Percentiles rank a stretch among this genome's conserved stretches.
phyloP scores from a whole-genome alignment of 2,888 invertebrate species.

The Tolmerus cingulatus region DNA sequence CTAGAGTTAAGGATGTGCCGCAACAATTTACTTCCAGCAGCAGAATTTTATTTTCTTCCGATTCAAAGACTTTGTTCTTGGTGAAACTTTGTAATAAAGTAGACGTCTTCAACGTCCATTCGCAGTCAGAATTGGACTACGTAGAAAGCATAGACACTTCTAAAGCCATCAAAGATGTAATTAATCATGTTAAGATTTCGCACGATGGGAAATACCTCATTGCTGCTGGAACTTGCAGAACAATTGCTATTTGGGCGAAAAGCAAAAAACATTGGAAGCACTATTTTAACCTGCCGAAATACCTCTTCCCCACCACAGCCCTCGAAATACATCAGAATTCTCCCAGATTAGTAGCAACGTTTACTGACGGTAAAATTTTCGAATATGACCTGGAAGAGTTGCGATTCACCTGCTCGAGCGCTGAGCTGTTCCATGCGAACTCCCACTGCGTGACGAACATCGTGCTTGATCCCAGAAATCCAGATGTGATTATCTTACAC shows the following conservation, averaged over 20 bases:
- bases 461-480: conserved; percentile 69
- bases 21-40: conserved; percentile 58
- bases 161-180: conserved; percentile 65
- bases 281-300: conserved; percentile 73
- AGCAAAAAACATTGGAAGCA: conserved; percentile 61
- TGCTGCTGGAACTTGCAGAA: conserved; percentile 72
- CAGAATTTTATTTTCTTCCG: conserved; percentile 61
- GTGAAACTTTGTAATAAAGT: conserved; percentile 62
- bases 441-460: conserved; percentile 69
- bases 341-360: conserved; percentile 73
- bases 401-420: conserved; percentile 72
- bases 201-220: conserved; percentile 70
- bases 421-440: conserved; percentile 65
- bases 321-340: conserved; percentile 71
- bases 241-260: conserved; percentile 72
- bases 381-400: conserved; percentile 76
- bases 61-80: conserved; percentile 62
- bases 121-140: conserved; percentile 57
- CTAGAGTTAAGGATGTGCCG: conserved; percentile 60
- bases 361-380: conserved; percentile 82
- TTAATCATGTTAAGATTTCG: conserved; percentile 67
- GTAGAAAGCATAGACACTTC: conserved; percentile 59
- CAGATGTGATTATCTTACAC: conserved; percentile 74
- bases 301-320: conserved; percentile 75
- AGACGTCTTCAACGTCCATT: conserved; percentile 61